Evolutionary conservation across 2,113 vertebrate genomes (phyloP), one percentile per base, ranked within the genome.

Genomic region (Sisor rabdophorus): DNA sequence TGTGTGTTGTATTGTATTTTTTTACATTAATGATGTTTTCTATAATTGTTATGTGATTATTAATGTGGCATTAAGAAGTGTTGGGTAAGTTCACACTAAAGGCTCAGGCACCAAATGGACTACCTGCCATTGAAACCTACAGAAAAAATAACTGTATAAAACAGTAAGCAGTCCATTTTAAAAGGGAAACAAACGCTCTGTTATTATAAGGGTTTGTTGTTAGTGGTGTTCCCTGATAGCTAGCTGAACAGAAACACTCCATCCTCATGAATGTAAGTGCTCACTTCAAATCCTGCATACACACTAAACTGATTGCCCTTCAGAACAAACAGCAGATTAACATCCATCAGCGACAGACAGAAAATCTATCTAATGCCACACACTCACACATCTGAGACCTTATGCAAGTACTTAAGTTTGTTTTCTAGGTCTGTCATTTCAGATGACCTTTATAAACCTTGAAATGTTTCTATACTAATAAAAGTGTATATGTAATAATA

Each of bases 281-380:
- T 61, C 30, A 67, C 19, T 44, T 28, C 55, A 71, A 22, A 48
- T 67, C 26, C 54, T 54, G 53, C 24, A 76, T 20, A 56, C 64
- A 70, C 53, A 65, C 78, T 19, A 68, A 77, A 79, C 75, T 86
- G 71, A 87, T 87, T 85, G 84, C 50, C 77, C 85, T 83, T 89
- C 82, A 85, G 79, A 79, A 83, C 83, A 79, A 84, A 79, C 79
- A 77, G 67, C 40, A 52, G 22, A 68, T 65, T 65, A 65, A 61
- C 52, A 54, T 36, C 36, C 36, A 72, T 59, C 56, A n/a, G 56
- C 1, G 17, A 52, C 16, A 22, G 59, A 59, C 54, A 48, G 24
- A 59, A 30, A 26, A 32, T 2, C 56, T 48, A 52, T 61, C 12
- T 59, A 30, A 44, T 28, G 0, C 44, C 61, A 30, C 52, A 40